Evolutionary conservation across 2,888 invertebrate species (phyloP), one percentile per base, ranked within the genome.

Genomic region (Drosophila tanythrix): DNA sequence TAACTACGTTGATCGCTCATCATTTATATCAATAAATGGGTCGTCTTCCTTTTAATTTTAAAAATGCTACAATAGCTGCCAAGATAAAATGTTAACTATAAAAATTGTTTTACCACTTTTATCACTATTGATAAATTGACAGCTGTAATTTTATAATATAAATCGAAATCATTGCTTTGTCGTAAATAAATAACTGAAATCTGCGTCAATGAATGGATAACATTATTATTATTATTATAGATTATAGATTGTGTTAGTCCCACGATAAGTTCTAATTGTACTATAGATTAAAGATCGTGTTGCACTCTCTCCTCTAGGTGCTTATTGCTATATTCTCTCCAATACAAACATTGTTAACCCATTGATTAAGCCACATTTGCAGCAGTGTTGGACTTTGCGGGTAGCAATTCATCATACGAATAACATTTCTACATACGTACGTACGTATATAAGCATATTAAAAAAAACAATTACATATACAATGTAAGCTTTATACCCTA

Each of bases 391-490:
- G 18, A 38, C 60, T 25, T 33, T 21, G 38, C 35, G n/a, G 10
- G 29, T 4, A n/a, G 46, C 55, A 72, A 57, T 63, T 61, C 68
- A 68, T 56, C 59, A 73, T 46, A 40, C n/a, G 61, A 51, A 43
- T 58, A 48, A 56, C 51, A 35, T 35, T 43, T 27, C n/a, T 10
- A 66, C 10, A 40, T 8, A 21, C 29, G 21, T 1, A 36, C 10
- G 25, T 13, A 29, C 27, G 25, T 52, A 43, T 8, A 27, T 4
- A 31, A 35, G 11, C 10, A 33, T 33, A 33, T 33, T 11, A 46
- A 21, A 21, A 21, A 46, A 25, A 38, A 65, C 36, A 48, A 35
- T 55, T 53, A 35, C 27, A 21, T 18, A 18, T 25, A 33, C 25
- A 35, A 40, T 21, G 46, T 15, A 25, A 15, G 21, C 15, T 46